Conservation (phyloP, 1,140 invertebrate species). For the Microplitis demolitor region DNA sequence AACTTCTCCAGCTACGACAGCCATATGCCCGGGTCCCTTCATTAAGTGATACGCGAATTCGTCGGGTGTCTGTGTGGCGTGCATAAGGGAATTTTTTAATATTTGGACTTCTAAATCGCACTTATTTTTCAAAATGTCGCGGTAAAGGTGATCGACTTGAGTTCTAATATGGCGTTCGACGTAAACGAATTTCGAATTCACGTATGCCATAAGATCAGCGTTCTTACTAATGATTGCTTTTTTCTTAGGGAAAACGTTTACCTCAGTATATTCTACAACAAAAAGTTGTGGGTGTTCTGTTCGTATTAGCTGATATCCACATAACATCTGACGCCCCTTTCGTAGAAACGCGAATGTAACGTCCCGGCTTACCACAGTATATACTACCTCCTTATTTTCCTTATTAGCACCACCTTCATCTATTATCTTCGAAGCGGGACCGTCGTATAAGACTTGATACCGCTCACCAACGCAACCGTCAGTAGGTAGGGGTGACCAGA, state of each 20-base stretch:
- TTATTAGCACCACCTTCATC: not conserved
- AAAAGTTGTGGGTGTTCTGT: slow-evolving; percentile 20
- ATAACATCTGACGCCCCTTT: not conserved
- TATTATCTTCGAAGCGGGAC: not conserved
- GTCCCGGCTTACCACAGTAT: not conserved
- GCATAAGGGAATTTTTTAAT: slow-evolving; percentile 15
- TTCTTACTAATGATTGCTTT: not conserved
- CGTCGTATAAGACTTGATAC: slow-evolving; percentile 9
- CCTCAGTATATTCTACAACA: not conserved
- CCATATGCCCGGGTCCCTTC: slow-evolving; percentile 29
- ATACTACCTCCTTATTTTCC: not conserved
- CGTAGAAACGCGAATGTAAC: slow-evolving; percentile 11
- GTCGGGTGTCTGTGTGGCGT: slow-evolving; percentile 19
- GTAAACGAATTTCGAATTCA: slow-evolving; percentile 32
- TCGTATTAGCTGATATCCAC: not conserved
- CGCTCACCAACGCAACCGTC: not conserved
- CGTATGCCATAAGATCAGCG: slow-evolving; percentile 3
- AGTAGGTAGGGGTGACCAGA: slow-evolving; percentile 17
- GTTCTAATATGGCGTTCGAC: slow-evolving; percentile 18
- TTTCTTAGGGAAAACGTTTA: not conserved
- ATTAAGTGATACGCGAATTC: slow-evolving; percentile 30
- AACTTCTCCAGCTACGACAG: slow-evolving; percentile 19
- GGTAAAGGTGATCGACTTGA: not conserved
- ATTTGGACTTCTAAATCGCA: slow-evolving; percentile 28
- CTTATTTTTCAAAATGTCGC: slow-evolving; percentile 22